Evolutionary conservation across 1,140 invertebrate genomes (phyloP), one percentile per base, ranked within the genome.

Genomic region (Papilio dardanus): DNA sequence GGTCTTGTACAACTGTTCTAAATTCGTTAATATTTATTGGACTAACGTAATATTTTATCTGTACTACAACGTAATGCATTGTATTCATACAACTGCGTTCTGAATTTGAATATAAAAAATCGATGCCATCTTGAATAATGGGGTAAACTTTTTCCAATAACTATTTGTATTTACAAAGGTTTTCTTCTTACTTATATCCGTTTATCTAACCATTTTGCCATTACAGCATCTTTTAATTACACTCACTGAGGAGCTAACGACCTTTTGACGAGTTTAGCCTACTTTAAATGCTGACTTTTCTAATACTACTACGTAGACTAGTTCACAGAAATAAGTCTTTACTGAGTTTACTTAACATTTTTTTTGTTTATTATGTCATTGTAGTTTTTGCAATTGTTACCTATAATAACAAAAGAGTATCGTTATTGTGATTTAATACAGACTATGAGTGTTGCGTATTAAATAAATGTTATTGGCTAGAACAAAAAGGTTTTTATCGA

Each of bases 401-500:
- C n/a, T 2, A 3, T 2, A 2, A 37, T 37, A 7, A 37, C 12
- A 2, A 37, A 37, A 37, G 7, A 37, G 6, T 50, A 19, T 4
- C 2, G 35, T 8, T 28, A 8, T 58, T 24, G 21, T 58, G 10
- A 8, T 8, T 21, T n/a, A 24, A 24, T 28, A 54, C 21, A 54
- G 24, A 24, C 46, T 54, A n/a, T 46, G 12, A 19, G 21, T 50
- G 10, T 58, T 28, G 2, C 7, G 10, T 21, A 58, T 24, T 21
- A 37, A 66, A 58, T 31, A 74, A 62, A 71, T 74, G 16, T 4
- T 54, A 58, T 28, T 58, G 54, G 21, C 54, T 28, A 24, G 24
- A 58, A 58, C 24, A 58, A 58, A 58, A 54, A 71, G 42, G 12
- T 68, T 68, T 2, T 46, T 37, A 69, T 35, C 67, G 67, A 37